Base-by-base conservation (phyloP, 2,888 invertebrate genomes). In the Tipula unca region DNA sequence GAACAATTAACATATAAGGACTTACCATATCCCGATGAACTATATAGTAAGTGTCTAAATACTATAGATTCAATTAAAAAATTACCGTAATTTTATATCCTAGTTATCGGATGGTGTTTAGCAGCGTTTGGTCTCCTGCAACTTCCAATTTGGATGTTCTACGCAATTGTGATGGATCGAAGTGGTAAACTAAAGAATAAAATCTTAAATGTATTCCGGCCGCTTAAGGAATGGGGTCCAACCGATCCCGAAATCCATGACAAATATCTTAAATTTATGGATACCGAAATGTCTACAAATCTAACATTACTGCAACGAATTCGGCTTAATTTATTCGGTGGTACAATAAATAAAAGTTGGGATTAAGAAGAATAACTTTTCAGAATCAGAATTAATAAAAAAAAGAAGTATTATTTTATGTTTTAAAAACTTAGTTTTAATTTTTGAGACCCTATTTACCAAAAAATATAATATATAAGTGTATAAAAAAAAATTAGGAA, bases 1-100 rank as follows among this genome's bases (percentile, higher is more conserved):
- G 91, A 93, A 86, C 92, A 94, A 0, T 89, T 95, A 1, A 91
- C 90, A 0, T 95, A 95, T 88, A 94, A 94, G 82, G 89, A 90
- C 85, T 91, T 91, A 86, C 86, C 87, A 0, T 95, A 93, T 89
- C 95, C 96, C 0, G 89, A 89, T n/a, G 92, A 92, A 88, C 94
- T 92, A 25, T 92, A 93, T 87, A 93, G 95, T 95, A 89, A 90
- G 90, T 89, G 87, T 6, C 17, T 6, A n/a, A 54, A 86, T 35
- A 17, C 8, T 17, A 14, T 14, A 3, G 10, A 25, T 69, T 25
- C 1, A 25, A 25, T 85, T 17, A 85, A 42, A 13, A 17, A 39
- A 13, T 39, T 39, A 25, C n/a, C n/a, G n/a, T n/a, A n/a, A n/a
- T n/a, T n/a, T n/a, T n/a, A n/a, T n/a, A n/a, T n/a, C 39, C 17